Base-by-base conservation (phyloP, 2,888 invertebrate species). In the Limnephilus lunatus region DNA sequence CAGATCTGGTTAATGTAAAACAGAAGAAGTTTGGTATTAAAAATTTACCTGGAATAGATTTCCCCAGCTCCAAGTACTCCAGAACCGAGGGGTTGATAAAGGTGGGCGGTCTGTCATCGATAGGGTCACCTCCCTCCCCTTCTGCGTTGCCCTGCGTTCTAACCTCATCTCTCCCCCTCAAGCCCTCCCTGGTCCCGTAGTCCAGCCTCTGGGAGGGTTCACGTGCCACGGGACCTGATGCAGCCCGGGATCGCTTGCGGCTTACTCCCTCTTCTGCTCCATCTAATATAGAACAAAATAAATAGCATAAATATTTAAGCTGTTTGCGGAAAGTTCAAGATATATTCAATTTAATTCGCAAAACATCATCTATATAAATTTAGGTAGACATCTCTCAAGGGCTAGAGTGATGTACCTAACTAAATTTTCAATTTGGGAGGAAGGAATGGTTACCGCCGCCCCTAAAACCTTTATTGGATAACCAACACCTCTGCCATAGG, bases 61-160 rank as follows among this genome's bases (percentile, higher is more conserved):
- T 98, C 94, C 98, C 98, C 94, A 98, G 97, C 95, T 98, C 98
- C 94, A 98, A 96, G 95, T 98, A 98, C 95, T 98, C 98, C 94
- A 98, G 97, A 85, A 98, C 98, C 0, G 98, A 98, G 83, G 98
- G 98, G 95, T 98, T 98, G 94, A 98, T 96, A 95, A 98, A 98
- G 94, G 98, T 97, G 1, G 97, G 97, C 9, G 98, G 98, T 96
- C 30, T 95, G 96, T 48, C 95, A 95, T 92, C 94, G 95, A 88
- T 96, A 94, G 95, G 96, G 95, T 95, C 93, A 95, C 94, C 85
- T 96, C 97, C 92, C 94, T 94, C 93, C 94, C 94, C 1, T 95
- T 96, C 91, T 95, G 96, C 91, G 9, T 91, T 39, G 30, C 12
- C 44, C 44, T 30, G 25, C 95, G 93, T 95, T 95, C 0, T 31